These are phyloP conservation scores for Drosophila prosaltans DNA, from an alignment of 1,140 invertebrate genomes.

Conservation along the genomic window DNA sequence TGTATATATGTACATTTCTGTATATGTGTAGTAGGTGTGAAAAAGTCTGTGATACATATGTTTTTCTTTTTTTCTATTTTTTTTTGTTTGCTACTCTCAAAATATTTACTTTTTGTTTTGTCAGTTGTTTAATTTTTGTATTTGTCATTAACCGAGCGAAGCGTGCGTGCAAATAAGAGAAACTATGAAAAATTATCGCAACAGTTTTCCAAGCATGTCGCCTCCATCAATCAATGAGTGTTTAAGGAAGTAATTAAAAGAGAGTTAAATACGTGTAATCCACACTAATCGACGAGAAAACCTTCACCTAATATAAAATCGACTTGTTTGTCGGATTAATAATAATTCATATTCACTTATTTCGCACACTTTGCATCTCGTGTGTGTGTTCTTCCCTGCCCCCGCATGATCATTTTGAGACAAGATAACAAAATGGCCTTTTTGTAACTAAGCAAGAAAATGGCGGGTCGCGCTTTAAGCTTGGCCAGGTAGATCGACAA, in stretches of 20 bases:
- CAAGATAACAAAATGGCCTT: slow-evolving; percentile 75
- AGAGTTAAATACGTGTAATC: not conserved
- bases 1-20: not conserved
- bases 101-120: slow-evolving; percentile 57
- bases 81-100: slow-evolving; percentile 36
- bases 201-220: slow-evolving; percentile 7
- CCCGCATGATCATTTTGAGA: slow-evolving; percentile 50
- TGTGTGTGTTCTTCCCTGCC: not conserved
- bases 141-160: slow-evolving; percentile 42
- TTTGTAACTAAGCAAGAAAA: slow-evolving; percentile 48
- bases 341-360: slow-evolving; percentile 34
- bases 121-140: slow-evolving; percentile 57
- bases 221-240: slow-evolving; percentile 4
- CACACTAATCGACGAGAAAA: too few relatives aligned
- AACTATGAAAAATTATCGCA: slow-evolving; percentile 17
- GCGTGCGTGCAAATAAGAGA: slow-evolving; percentile 50
- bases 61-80: slow-evolving; percentile 39
- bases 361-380: slow-evolving; percentile 67
- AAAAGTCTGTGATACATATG: slow-evolving; percentile 63
- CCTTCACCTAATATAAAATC: slow-evolving; percentile 10
- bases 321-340: slow-evolving; percentile 40
- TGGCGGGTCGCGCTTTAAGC: slow-evolving; percentile 41
- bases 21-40: slow-evolving; percentile 50
- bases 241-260: slow-evolving; percentile 13
- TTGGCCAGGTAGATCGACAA: slow-evolving; percentile 46